Conservation (phyloP, 1,140 invertebrate genomes). For the Hyposmocoma kahamanoa region DNA sequence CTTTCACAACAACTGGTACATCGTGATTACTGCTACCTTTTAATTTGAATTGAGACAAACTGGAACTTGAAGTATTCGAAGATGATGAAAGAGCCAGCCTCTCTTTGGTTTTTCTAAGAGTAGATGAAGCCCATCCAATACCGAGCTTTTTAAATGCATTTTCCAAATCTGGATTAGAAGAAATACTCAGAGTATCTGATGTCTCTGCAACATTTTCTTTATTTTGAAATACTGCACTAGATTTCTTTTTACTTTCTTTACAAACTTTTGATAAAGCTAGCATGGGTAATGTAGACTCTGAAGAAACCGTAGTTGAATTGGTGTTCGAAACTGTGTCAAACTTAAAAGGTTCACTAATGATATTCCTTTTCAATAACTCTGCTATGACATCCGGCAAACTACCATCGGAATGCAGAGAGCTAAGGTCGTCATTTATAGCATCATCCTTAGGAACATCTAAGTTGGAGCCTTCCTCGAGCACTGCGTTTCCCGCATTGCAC, state of each 20-base stretch:
- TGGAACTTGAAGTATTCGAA: constrained; percentile 74
- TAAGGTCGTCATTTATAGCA: constrained; percentile 40
- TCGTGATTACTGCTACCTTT: constrained; percentile 42
- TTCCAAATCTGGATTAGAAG: constrained; percentile 73
- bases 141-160: constrained; percentile 76
- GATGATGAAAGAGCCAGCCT: constrained; percentile 76
- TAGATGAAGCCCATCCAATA: constrained; percentile 79
- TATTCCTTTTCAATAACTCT: constrained; percentile 62
- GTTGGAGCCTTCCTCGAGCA: constrained; percentile 47
- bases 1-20: constrained; percentile 30
- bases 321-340: constrained; percentile 52
- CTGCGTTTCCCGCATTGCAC: constrained; percentile 36
- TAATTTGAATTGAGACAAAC: constrained; percentile 46
- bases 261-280: constrained; percentile 43
- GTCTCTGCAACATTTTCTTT: constrained; percentile 53
- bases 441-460: constrained; percentile 31
- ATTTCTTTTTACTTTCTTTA: constrained; percentile 37
- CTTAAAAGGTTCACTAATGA: constrained; percentile 60
- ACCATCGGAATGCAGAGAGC: constrained; percentile 57
- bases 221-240: constrained; percentile 22
- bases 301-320: constrained; percentile 51
- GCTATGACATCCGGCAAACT: constrained; percentile 66
- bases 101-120: constrained; percentile 79
- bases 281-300: constrained; percentile 55
- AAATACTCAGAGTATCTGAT: constrained; percentile 62